phyloP scores from a whole-genome alignment of 2,797 vertebrate genomes.

The Oreonectes daqikongensis region DNA sequence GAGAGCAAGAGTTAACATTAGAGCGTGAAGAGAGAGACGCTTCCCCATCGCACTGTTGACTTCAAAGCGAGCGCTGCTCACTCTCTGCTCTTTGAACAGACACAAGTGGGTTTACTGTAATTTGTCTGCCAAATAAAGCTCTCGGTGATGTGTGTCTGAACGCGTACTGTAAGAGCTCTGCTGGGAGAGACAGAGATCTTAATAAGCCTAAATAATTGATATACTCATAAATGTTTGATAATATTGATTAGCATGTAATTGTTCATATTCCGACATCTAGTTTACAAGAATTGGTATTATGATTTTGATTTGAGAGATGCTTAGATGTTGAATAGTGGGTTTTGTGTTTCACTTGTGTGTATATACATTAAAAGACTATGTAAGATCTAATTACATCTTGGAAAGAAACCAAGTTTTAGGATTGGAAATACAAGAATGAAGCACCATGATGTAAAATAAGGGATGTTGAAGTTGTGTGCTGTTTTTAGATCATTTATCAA shows the following conservation, averaged over 20 bases:
- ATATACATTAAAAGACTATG: neutral
- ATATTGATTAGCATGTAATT: slow-evolving; percentile 46
- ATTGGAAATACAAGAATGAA: neutral
- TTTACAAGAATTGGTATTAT: slow-evolving; percentile 34
- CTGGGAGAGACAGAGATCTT: slow-evolving; percentile 21
- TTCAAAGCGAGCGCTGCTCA: slow-evolving; percentile 48
- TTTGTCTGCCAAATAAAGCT: slow-evolving; percentile 43
- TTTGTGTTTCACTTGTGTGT: neutral
- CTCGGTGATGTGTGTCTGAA: neutral
- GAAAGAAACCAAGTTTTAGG: neutral
- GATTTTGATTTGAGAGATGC: slow-evolving; percentile 16
- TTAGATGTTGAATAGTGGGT: neutral
- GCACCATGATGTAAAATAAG: too few species aligned
- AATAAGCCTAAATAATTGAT: slow-evolving; percentile 37
- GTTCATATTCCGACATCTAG: slow-evolving; percentile 23
- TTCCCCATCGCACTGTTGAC: slow-evolving; percentile 46
- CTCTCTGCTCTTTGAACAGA: slow-evolving; percentile 44
- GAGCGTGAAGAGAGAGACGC: slow-evolving; percentile 59
- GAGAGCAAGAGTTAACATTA: slow-evolving; percentile 63
- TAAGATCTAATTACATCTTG: neutral
- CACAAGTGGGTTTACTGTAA: slow-evolving; percentile 36
- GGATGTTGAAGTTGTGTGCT: too few species aligned
- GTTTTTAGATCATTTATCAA: too few species aligned
- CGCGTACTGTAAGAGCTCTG: slow-evolving; percentile 35
- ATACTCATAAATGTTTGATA: slow-evolving; percentile 41